These are phyloP conservation scores for Ericerus pela DNA, from an alignment of 1,140 invertebrate species.

Conservation along the genomic window DNA sequence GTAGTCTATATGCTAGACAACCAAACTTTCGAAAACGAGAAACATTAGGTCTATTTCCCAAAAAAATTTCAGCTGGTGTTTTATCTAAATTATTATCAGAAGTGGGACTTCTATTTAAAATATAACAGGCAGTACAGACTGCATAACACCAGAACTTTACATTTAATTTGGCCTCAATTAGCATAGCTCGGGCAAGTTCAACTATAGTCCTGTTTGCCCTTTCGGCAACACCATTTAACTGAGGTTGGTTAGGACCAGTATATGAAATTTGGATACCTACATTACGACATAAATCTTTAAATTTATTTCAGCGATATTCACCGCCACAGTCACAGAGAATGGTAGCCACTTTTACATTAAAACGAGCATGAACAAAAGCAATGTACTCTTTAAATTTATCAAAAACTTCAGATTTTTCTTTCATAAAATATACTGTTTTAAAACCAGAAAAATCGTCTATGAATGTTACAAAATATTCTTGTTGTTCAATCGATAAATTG, in stretches of 20 bases:
- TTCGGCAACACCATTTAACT: slow-evolving; percentile 14
- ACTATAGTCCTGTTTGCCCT: slow-evolving; percentile 18
- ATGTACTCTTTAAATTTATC: slow-evolving; percentile 21
- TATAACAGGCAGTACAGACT: slow-evolving; percentile 15
- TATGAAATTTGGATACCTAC: neutral
- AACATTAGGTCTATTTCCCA: slow-evolving; percentile 17
- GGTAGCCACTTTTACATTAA: slow-evolving; percentile 1
- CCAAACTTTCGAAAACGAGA: slow-evolving; percentile 26
- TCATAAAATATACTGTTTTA: neutral
- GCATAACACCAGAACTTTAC: slow-evolving; percentile 18
- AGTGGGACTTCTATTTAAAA: slow-evolving; percentile 16
- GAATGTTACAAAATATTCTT: no score
- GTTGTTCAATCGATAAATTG: no score
- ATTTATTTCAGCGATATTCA: slow-evolving; percentile 11
- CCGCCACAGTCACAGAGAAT: slow-evolving; percentile 16
- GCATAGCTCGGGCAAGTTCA: slow-evolving; percentile 16
- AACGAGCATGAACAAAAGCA: neutral
- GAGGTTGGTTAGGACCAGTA: neutral
- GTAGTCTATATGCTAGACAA: slow-evolving; percentile 19
- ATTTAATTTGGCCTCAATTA: slow-evolving; percentile 13
- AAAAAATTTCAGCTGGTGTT: slow-evolving; percentile 21
- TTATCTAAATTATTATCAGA: neutral
- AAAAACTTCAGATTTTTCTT: slow-evolving; percentile 21
- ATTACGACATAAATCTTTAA: neutral
- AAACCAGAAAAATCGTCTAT: no score